Base-by-base conservation (phyloP, 2,113 vertebrate genomes). In the Leucoraja erinaceus region DNA sequence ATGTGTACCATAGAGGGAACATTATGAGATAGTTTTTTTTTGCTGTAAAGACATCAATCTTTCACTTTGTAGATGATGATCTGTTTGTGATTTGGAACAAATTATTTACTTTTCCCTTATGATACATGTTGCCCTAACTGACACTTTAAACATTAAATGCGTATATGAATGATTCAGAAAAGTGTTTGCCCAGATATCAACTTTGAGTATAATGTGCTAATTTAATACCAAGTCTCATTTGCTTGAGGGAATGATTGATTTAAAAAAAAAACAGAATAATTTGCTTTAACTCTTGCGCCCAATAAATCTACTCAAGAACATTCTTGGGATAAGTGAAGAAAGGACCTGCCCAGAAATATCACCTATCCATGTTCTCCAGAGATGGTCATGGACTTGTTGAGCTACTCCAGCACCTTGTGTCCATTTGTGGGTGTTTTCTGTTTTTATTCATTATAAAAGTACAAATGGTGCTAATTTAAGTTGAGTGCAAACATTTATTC, bases 141-240 rank as follows among this genome's bases (percentile, higher is more conserved):
- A 56, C 54, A 16, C 25, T 59, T 68, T 68, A 12, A 16, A n/a
- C 5, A 86, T 61, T 1, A 1, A 1, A 1, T 61, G 11, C 28
- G 61, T 81, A 86, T 25, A 25, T 61, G 54, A 86, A 56, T 86
- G 81, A n/a, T 86, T 86, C 56, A 61, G 81, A 11, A 79, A 79
- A 47, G 33, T 18, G 16, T 25, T 84, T 25, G 0, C 4, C 81
- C 28, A 56, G 10, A 54, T n/a, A 86, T 14, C 22, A 28, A 54
- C 28, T 11, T 16, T 61, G 20, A 59, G 4, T 54, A 28, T 61
- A 61, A 84, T 0, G 9, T 28, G 18, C 59, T 28, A 59, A 28
- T 11, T 59, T 56, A 20, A 10, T 20, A 84, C 54, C 28, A 81
- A 81, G 11, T n/a, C 6, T 25, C 22, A 59, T 4, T 84, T 84